Evolutionary conservation across 2,888 invertebrate species (phyloP).

Genomic region (Poecilobothrus nobilitatus): DNA sequence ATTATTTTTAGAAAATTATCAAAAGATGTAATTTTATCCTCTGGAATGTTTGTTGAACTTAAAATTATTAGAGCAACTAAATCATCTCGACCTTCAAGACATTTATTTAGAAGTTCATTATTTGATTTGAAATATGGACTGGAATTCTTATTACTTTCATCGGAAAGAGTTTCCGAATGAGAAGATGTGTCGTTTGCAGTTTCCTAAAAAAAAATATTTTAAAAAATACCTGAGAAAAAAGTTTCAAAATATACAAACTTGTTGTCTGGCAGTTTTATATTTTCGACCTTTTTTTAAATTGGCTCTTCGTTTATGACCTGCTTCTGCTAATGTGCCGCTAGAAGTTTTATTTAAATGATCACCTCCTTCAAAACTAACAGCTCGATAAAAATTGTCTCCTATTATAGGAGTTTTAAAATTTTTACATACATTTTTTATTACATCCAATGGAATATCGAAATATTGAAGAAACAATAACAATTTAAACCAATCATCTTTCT

Average conservation of each 20-base stretch:
- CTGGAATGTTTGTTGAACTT: conserved; percentile 31
- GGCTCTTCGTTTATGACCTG: conserved; percentile 20
- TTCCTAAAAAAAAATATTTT: neutral
- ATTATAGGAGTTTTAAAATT: conserved; percentile 31
- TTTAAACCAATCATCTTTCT: conserved; percentile 59
- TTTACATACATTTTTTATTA: conserved; percentile 30
- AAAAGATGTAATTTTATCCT: conserved; percentile 25
- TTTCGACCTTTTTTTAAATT: conserved; percentile 23
- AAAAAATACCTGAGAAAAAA: no score
- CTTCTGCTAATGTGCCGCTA: neutral
- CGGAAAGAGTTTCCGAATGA: neutral
- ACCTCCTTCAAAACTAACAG: conserved; percentile 30
- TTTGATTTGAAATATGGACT: conserved; percentile 21
- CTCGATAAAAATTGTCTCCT: conserved; percentile 37
- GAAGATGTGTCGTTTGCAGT: neutral
- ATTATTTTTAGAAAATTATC: conserved; percentile 32
- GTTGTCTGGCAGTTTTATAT: conserved; percentile 16
- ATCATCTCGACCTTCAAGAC: conserved; percentile 28
- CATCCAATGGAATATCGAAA: conserved; percentile 56
- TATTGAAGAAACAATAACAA: conserved; percentile 61
- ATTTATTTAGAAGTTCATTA: conserved; percentile 28
- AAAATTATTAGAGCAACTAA: conserved; percentile 39
- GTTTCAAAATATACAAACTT: neutral
- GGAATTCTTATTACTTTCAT: conserved; percentile 26
- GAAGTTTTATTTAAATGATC: neutral